Evolutionary conservation across 2,888 invertebrate species (phyloP), one percentile per base, ranked within the genome.

Genomic region (Embidobia sp.): DNA sequence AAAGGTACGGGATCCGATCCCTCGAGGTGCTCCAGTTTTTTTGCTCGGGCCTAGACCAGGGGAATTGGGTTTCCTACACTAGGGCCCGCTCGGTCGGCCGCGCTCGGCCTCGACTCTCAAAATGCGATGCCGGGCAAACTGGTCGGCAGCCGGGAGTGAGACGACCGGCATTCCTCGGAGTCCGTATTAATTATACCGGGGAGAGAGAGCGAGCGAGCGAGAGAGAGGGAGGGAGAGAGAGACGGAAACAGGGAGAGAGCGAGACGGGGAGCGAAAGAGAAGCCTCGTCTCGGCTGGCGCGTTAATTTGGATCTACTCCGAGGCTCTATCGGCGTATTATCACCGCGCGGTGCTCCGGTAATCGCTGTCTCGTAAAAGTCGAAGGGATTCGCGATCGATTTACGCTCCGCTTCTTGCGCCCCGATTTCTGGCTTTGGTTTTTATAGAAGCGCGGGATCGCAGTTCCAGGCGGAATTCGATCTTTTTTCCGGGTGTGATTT

Each of bases 101-200:
- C 35, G 35, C 13, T 48, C 19, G n/a, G 18, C 11, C 46, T 42
- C 40, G 18, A 13, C 6, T 66, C 66, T 72, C 78, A 73, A 76
- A 78, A 78, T 48, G 31, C 48, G n/a, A n/a, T n/a, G 70, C 49
- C 67, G 67, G 82, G 83, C 3, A 84, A 84, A 85, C 85, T 85
- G 85, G 85, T 84, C 85, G 80, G 82, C 42, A 81, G 79, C 69
- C 72, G 67, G 81, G 86, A 86, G 87, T 85, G 86, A 86, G 85
- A 85, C 86, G 87, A 85, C 85, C 86, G 84, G 87, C 88, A 88
- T 88, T 88, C 88, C 88, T 86, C 83, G 85, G 84, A 84, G 86
- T 86, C 86, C 85, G 87, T 87, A 88, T 88, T 88, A 88, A 88
- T 88, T 88, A 88, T 88, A 88, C 86, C 84, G 83, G 85, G 83